Base-by-base conservation (phyloP, 2,113 vertebrate genomes). In the Oryctolagus cuniculus region DNA sequence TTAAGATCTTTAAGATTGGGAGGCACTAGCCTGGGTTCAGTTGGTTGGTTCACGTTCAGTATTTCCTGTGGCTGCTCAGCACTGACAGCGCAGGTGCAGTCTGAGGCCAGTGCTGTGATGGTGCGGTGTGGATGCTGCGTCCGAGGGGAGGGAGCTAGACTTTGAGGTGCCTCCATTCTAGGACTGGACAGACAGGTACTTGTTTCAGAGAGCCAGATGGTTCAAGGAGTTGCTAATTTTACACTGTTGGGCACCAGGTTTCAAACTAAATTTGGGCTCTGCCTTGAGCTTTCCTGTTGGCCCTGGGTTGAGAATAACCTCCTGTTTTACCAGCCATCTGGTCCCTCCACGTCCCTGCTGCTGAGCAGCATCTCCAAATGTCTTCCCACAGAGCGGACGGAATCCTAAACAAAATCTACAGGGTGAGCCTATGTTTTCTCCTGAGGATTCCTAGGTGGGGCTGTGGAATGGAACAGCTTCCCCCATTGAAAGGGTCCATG, bases 281-380 rank as follows among this genome's bases (percentile, higher is more conserved):
- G 81, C 73, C 81, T 96, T 78, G 80, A 80, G 87, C 49, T 74
- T 95, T 93, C 85, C 74, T 31, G 77, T 89, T 96, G 94, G 87
- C 84, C 89, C 91, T 75, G 85, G 80, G 55, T 92, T 97, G 96
- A 97, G 97, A 97, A 97, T 96, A 95, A 95, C 92, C 97, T 97
- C 78, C 91, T 10, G 16, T 58, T 85, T 85, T 75, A 85, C 34
- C 87, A 87, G n/a, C 97, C 97, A 97, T 97, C 95, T 97, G 97
- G 89, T 96, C 31, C 22, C 69, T 91, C 77, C 44, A 24, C 31
- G 34, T 70, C 77, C 69, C 93, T 90, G 55, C 67, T 66, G 64
- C 64, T 29, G 25, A 89, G 72, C 61, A 80, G 64, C 34, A 51
- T 94, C 91, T 90, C 70, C 27, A 79, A 24, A 38, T 63, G 63